Percentiles rank a stretch among this genome's conserved stretches.
phyloP scores from a whole-genome alignment of 2,797 vertebrate genomes.

The Distichodus sexfasciatus region DNA sequence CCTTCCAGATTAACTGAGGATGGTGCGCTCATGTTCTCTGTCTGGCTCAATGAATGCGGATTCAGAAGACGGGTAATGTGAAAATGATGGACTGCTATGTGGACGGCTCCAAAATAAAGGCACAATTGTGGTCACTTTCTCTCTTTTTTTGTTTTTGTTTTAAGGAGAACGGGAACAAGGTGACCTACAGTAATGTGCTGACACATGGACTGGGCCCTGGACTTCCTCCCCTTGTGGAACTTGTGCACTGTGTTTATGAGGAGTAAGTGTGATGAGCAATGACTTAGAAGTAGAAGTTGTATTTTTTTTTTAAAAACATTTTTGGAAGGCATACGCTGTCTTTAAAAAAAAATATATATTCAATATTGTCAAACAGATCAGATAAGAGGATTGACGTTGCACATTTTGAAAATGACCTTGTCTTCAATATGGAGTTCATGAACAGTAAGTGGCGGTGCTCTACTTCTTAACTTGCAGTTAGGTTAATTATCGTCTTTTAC shows the following conservation, averaged over 20 bases:
- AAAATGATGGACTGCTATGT: not conserved
- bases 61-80: slow-evolving; percentile 27
- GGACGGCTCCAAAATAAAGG: not conserved
- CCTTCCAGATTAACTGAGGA: not conserved
- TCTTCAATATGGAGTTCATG: slow-evolving; percentile 42
- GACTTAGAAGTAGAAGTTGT: too few species aligned
- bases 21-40: slow-evolving; percentile 19
- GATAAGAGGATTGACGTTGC: not conserved
- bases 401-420: not conserved
- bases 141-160: not conserved
- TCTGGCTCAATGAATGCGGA: slow-evolving; percentile 18
- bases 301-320: not conserved
- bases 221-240: not conserved
- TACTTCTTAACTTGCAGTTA: not conserved
- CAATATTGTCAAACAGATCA: not conserved
- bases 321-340: not conserved
- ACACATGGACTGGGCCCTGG: slow-evolving; percentile 10
- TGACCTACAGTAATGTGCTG: slow-evolving; percentile 27
- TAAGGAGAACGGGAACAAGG: slow-evolving; percentile 17
- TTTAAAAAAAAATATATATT: not conserved
- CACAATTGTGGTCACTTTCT: not conserved
- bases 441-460: slow-evolving; percentile 29
- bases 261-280: too few species aligned
- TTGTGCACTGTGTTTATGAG: slow-evolving; percentile 25
- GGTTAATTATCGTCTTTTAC: not conserved